A percentile compares a stretch with the other conserved stretches of the same genome.
Conservation (phyloP, 2,888 invertebrate species). For the Bibio marci region DNA sequence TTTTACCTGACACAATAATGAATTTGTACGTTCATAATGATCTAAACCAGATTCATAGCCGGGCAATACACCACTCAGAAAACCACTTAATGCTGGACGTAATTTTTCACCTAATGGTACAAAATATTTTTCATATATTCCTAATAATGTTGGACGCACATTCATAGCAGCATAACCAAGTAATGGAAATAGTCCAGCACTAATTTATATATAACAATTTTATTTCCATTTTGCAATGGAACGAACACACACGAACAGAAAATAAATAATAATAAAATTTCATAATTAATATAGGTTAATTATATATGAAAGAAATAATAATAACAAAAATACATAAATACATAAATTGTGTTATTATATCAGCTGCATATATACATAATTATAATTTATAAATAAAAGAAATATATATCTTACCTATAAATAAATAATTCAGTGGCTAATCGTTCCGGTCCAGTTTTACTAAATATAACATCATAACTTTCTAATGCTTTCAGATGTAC, state of each 20-base stretch:
- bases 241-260: no score
- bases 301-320: no score
- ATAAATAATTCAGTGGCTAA: slow-evolving; percentile 69
- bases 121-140: slow-evolving; percentile 76
- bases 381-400: no score
- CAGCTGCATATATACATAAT: no score
- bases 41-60: slow-evolving; percentile 76
- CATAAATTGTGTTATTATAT: neutral
- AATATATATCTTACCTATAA: slow-evolving; percentile 46
- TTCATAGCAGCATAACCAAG: slow-evolving; percentile 79
- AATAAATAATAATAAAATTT: no score
- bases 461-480: slow-evolving; percentile 81
- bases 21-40: slow-evolving; percentile 52
- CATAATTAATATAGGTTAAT: no score
- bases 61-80: slow-evolving; percentile 72
- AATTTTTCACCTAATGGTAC: slow-evolving; percentile 53
- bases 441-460: slow-evolving; percentile 65
- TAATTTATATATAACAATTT: no score
- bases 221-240: no score
- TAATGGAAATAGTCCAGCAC: slow-evolving; percentile 68
- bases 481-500: slow-evolving; percentile 84
- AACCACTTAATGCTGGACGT: slow-evolving; percentile 68
- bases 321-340: neutral
- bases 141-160: slow-evolving; percentile 63
- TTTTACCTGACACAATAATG: slow-evolving; percentile 19